Evolutionary conservation across 2,797 vertebrate genomes (phyloP), one percentile per base, ranked within the genome.

Genomic region (Paguma larvata): DNA sequence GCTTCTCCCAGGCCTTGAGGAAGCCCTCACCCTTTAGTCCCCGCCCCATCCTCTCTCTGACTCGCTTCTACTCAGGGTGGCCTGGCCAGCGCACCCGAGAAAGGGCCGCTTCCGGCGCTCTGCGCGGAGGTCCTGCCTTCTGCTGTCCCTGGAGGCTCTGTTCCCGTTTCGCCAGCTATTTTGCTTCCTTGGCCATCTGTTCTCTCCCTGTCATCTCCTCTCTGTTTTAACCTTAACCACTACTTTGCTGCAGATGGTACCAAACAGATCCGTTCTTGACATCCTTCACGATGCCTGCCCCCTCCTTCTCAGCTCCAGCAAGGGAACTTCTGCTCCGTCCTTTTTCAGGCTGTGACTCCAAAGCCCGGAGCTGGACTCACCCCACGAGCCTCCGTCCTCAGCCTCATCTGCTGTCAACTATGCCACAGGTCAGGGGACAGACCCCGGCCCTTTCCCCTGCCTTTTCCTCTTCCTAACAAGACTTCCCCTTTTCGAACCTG

Each of bases 141-240:
- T 96, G 93, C 96, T 2, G 46, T 97, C 98, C 96, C 98, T 95
- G 88, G 95, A 98, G 97, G 90, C 97, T 97, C 95, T 97, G 97
- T 97, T 96, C 97, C 97, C 56, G 15, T 95, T 96, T 97, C 9
- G 6, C 95, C 96, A 97, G 96, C 96, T 98, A 97, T 97, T 97
- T 97, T 97, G 97, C 95, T 97, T 97, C 94, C 93, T 96, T 0
- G 83, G 96, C 98, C 98, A 98, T 98, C 98, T 98, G 98, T 98
- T 97, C 96, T 88, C 93, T 98, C 94, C 92, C 97, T 97, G 97
- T 98, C 98, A 98, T 98, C 97, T 97, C 92, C 92, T 97, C 95
- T 98, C 94, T 97, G 95, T 94, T 97, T 98, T 98, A 98, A 98
- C 97, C 98, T 98, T 97, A 98, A 94, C 97, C 94, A 97, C 96